These are phyloP conservation scores for Perca fluviatilis DNA, from an alignment of 2,113 vertebrate species.

Conservation along the genomic window DNA sequence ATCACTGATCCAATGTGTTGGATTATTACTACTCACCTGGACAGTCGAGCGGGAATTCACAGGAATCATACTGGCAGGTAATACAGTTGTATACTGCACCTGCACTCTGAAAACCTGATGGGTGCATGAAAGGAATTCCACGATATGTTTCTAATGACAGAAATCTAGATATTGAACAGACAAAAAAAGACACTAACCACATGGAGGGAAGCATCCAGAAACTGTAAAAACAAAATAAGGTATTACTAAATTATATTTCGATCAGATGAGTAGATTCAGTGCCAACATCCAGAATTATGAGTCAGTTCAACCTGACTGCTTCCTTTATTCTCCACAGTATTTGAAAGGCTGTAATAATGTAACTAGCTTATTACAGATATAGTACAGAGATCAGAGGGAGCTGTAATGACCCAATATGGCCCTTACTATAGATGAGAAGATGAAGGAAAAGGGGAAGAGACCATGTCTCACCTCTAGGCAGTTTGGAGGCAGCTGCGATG, in stretches of 20 bases:
- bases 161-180: background rate
- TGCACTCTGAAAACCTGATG: constrained; percentile 80
- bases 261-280: constrained; percentile 16
- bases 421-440: constrained; percentile 64
- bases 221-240: constrained; percentile 67
- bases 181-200: constrained; percentile 75
- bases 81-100: constrained; percentile 77
- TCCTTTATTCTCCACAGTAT: constrained; percentile 27
- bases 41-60: constrained; percentile 83
- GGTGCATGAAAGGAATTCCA: background rate
- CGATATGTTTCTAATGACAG: background rate
- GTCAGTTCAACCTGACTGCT: constrained; percentile 33
- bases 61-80: constrained; percentile 80
- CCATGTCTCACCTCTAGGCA: constrained; percentile 83
- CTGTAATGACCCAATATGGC: constrained; percentile 64
- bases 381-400: constrained; percentile 63
- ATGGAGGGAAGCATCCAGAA: constrained; percentile 81
- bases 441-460: constrained; percentile 60
- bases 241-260: background rate
- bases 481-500: constrained; percentile 78
- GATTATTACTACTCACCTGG: constrained; percentile 72
- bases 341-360: constrained; percentile 53
- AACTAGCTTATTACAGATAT: constrained; percentile 54
- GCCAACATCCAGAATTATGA: constrained; percentile 7
- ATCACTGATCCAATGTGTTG: constrained; percentile 21